These are phyloP conservation scores for Biston stratarius DNA, from an alignment of 2,888 invertebrate genomes.

Conservation along the genomic window DNA sequence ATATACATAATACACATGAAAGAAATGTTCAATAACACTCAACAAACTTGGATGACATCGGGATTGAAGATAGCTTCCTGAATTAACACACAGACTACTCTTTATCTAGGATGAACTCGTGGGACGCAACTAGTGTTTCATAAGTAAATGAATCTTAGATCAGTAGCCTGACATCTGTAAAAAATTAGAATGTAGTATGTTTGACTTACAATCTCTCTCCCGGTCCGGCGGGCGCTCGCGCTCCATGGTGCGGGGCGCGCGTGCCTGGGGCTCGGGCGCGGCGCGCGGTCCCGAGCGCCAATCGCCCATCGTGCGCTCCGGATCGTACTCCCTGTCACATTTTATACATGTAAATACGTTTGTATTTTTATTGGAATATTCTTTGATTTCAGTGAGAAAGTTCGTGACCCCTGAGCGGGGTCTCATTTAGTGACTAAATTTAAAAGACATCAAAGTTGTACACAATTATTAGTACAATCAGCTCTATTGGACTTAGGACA, in stretches of 20 bases:
- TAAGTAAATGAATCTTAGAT: too few species aligned
- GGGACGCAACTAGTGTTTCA: too few species aligned
- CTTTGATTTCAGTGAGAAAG: background rate
- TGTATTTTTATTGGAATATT: background rate
- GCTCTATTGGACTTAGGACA: background rate
- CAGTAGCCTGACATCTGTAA: too few species aligned
- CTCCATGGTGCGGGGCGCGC: slow-evolving; percentile 75
- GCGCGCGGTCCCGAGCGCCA: slow-evolving; percentile 91
- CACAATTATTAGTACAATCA: background rate
- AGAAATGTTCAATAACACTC: too few species aligned
- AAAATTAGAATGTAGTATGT: background rate
- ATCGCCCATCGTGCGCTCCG: slow-evolving; percentile 90
- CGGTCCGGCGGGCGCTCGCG: slow-evolving; percentile 77
- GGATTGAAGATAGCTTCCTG: too few species aligned
- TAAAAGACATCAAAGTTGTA: too few species aligned
- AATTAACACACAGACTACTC: too few species aligned
- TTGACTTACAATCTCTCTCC: slow-evolving; percentile 69
- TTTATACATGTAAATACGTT: background rate
- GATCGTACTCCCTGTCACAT: slow-evolving; percentile 82
- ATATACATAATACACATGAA: too few species aligned
- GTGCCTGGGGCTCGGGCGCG: slow-evolving; percentile 73
- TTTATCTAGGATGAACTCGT: too few species aligned
- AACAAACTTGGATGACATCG: too few species aligned
- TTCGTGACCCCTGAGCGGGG: too few species aligned
- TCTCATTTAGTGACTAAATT: too few species aligned